Conservation (phyloP, 1,140 invertebrate species). For the Trichomalopsis sarcophagae region DNA sequence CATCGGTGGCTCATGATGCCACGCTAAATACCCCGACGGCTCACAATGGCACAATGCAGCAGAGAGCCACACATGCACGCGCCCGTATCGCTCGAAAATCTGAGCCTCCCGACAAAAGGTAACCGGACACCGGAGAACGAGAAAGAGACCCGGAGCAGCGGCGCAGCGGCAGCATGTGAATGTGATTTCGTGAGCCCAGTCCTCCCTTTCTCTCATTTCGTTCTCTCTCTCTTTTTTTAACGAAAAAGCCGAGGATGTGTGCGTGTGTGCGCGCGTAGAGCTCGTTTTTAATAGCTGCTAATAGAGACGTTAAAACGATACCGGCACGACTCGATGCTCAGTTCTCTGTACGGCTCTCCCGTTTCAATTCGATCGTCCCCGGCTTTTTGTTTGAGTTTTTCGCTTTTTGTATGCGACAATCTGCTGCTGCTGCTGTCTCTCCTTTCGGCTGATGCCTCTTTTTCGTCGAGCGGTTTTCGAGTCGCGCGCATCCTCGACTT, state of each 20-base stretch:
- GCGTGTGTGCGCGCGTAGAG: not conserved
- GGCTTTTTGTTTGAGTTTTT: conserved; percentile 29
- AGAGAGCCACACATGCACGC: conserved; percentile 3
- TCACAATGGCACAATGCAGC: conserved; percentile 58
- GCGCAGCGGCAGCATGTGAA: conserved; percentile 59
- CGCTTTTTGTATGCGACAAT: conserved; percentile 4
- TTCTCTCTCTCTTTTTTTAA: conserved; percentile 6
- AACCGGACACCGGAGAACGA: conserved; percentile 65
- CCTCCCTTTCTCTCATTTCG: not conserved
- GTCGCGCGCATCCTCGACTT: conserved; percentile 5
- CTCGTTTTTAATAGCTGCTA: conserved; percentile 71
- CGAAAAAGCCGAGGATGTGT: not conserved
- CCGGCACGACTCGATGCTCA: conserved; percentile 64
- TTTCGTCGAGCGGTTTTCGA: conserved; percentile 17
- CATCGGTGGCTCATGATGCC: conserved; percentile 57
- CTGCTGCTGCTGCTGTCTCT: not conserved
- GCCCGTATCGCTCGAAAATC: conserved; percentile 67
- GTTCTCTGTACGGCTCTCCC: conserved; percentile 50
- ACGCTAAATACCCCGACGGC: conserved; percentile 66
- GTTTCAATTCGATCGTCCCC: conserved; percentile 45
- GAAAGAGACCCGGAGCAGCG: conserved; percentile 50
- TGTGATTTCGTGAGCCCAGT: conserved; percentile 1
- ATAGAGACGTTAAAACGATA: conserved; percentile 73
- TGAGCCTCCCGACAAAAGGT: conserved; percentile 69
- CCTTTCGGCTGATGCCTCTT: not conserved